Evolutionary conservation across 2,797 vertebrate species (phyloP).

Genomic region (Gobio occitaniae): DNA sequence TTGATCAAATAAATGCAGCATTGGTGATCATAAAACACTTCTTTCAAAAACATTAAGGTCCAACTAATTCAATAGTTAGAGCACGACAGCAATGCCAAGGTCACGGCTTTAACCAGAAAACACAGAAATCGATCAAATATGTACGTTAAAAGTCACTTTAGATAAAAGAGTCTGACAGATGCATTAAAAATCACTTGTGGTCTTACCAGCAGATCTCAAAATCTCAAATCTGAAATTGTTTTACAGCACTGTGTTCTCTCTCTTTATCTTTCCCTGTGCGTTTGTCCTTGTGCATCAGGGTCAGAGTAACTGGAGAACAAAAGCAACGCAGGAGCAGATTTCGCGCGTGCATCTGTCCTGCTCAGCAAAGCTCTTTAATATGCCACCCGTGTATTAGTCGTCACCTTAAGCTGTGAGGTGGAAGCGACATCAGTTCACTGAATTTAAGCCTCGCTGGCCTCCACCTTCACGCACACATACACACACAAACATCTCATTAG

Average conservation of each 20-base stretch:
- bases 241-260: neutral
- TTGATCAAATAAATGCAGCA: neutral
- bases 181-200: neutral
- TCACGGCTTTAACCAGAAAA: neutral
- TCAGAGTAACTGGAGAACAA: constrained; percentile 16
- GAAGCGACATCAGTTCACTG: constrained; percentile 34
- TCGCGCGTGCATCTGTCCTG: constrained; percentile 20
- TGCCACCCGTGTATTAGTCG: constrained; percentile 31
- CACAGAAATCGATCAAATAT: neutral
- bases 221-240: neutral
- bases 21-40: neutral
- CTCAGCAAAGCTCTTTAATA: constrained; percentile 51
- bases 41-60: neutral
- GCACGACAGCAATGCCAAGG: constrained; percentile 1
- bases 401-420: constrained; percentile 40
- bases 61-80: neutral
- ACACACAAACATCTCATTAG: constrained; percentile 32
- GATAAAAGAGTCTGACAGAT: neutral
- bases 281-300: constrained; percentile 31
- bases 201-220: neutral
- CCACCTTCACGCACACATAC: constrained; percentile 31
- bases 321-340: constrained; percentile 18
- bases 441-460: constrained; percentile 29
- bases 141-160: neutral
- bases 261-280: constrained; percentile 10